Conservation (phyloP, 2,888 invertebrate species). For the Drosophila testacea region DNA sequence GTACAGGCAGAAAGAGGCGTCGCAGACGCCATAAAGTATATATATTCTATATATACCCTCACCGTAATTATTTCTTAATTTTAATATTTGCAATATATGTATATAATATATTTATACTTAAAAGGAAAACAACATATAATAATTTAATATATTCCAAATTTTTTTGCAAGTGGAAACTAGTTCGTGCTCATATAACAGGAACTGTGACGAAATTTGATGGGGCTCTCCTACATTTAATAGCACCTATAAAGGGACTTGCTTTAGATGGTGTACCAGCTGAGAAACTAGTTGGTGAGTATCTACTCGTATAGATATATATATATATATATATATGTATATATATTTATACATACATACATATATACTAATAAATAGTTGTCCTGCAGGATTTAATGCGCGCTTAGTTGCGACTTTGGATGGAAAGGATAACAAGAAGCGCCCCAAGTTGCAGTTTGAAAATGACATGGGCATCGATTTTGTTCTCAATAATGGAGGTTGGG, state of each 20-base stretch:
- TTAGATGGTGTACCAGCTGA: conserved; percentile 85
- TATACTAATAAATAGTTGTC: not conserved
- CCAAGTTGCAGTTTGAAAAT: conserved; percentile 86
- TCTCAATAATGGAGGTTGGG: conserved; percentile 85
- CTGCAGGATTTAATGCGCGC: conserved; percentile 87
- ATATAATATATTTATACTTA: no score
- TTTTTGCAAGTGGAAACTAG: conserved; percentile 71
- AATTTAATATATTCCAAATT: not conserved
- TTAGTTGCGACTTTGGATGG: conserved; percentile 89
- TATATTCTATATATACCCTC: no score
- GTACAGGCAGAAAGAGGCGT: no score
- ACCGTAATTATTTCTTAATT: no score
- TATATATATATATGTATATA: not conserved
- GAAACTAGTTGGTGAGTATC: conserved; percentile 83
- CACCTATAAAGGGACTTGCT: conserved; percentile 86
- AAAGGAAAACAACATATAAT: no score
- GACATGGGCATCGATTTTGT: conserved; percentile 90
- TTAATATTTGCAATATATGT: no score
- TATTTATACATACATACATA: no score
- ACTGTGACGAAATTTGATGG: conserved; percentile 86
- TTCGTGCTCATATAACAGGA: conserved; percentile 73
- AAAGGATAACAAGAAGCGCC: conserved; percentile 87
- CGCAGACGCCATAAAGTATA: no score
- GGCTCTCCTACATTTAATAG: conserved; percentile 88
- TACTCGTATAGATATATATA: not conserved